Evolutionary conservation across 1,140 invertebrate species (phyloP).

Genomic region (Calycopis cecrops): DNA sequence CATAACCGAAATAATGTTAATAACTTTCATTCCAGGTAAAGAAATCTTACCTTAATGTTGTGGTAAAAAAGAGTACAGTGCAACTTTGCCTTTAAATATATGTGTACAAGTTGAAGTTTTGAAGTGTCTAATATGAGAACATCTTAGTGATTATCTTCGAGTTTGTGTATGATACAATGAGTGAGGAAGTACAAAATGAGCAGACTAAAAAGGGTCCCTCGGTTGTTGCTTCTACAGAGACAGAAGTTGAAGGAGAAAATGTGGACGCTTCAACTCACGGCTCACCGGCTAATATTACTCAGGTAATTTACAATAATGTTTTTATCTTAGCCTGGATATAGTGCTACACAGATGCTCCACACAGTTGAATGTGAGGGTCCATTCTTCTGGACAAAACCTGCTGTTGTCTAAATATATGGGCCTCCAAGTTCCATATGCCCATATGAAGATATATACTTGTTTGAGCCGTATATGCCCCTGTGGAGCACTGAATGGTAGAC

Average conservation of each 20-base stretch:
- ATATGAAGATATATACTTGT: too few species aligned
- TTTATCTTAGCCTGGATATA: too few species aligned
- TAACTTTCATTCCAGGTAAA: background rate
- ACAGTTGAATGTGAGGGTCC: too few species aligned
- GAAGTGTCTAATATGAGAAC: conserved; percentile 39
- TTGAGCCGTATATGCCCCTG: too few species aligned
- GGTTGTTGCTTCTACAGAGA: conserved; percentile 34
- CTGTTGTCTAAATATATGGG: too few species aligned
- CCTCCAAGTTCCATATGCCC: too few species aligned
- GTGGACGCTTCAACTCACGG: conserved; percentile 44
- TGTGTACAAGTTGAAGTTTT: too few species aligned
- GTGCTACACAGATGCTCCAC: too few species aligned
- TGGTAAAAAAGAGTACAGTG: background rate
- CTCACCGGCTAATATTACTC: conserved; percentile 44
- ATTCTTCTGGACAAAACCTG: too few species aligned
- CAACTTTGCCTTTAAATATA: conserved; percentile 33
- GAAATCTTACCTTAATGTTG: too few species aligned
- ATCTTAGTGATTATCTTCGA: conserved; percentile 45
- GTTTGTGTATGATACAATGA: conserved; percentile 60
- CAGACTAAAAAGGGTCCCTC: conserved; percentile 46
- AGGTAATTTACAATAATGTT: conserved; percentile 33
- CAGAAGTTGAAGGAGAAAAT: conserved; percentile 31
- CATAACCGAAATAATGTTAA: conserved; percentile 2
- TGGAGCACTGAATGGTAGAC: too few species aligned
- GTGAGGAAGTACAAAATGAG: conserved; percentile 58